Conservation (phyloP, 2,113 vertebrate species). For the Gnathonemus longibarbis region DNA sequence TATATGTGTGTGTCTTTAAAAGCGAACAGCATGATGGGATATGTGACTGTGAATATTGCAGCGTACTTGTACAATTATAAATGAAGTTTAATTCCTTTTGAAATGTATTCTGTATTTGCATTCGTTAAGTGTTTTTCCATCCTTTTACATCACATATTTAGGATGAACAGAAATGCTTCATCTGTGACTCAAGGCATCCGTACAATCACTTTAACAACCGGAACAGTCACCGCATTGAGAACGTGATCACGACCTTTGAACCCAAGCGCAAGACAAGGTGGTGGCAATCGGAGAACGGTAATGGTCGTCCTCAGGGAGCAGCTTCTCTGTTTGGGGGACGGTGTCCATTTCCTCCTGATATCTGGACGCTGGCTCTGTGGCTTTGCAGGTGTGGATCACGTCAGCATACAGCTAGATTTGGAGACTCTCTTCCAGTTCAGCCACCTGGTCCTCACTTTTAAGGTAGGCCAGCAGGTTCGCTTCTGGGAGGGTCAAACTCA, state of each 20-base stretch:
- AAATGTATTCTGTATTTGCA: neutral
- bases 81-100: neutral
- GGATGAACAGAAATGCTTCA: conserved; percentile 77
- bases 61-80: neutral
- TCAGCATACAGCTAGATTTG: conserved; percentile 78
- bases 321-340: neutral
- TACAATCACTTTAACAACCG: conserved; percentile 59
- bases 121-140: neutral
- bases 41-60: neutral
- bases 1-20: neutral
- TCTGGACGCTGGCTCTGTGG: neutral
- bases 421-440: conserved; percentile 84
- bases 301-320: neutral
- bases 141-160: conserved; percentile 41
- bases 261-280: conserved; percentile 68
- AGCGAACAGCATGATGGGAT: neutral
- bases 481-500: neutral
- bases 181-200: conserved; percentile 70
- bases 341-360: neutral
- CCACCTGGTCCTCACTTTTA: conserved; percentile 82
- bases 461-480: conserved; percentile 56
- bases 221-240: conserved; percentile 74
- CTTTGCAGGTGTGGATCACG: conserved; percentile 69
- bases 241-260: conserved; percentile 71
- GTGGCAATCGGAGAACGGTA: conserved; percentile 89